phyloP scores from a whole-genome alignment of 2,888 invertebrate genomes.

The Colostygia pectinataria region DNA sequence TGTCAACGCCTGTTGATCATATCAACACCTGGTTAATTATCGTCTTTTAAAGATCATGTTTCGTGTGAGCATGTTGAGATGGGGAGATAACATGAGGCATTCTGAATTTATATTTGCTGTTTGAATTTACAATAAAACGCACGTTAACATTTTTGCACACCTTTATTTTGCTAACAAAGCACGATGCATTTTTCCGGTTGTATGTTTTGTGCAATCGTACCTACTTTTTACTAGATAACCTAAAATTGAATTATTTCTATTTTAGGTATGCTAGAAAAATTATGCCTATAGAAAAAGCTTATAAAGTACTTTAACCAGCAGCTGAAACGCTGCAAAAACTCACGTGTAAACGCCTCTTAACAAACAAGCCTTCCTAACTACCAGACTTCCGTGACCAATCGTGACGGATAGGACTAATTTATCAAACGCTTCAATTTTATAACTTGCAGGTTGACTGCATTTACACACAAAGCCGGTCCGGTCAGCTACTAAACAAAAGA shows the following conservation, averaged over 20 bases:
- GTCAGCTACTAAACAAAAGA: too few relatives aligned
- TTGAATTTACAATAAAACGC: slow-evolving; percentile 18
- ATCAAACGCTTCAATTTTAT: slow-evolving; percentile 80
- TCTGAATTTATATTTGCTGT: slow-evolving; percentile 22
- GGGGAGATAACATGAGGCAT: slow-evolving; percentile 27
- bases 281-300: too few relatives aligned
- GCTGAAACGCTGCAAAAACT: slow-evolving; percentile 29
- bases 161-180: neutral
- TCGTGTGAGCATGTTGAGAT: slow-evolving; percentile 33
- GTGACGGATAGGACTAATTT: slow-evolving; percentile 79
- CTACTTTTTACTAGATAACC: too few relatives aligned
- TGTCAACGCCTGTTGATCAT: slow-evolving; percentile 33
- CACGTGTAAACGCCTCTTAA: slow-evolving; percentile 41
- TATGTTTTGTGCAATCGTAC: too few relatives aligned
- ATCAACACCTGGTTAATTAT: slow-evolving; percentile 38
- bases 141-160: neutral
- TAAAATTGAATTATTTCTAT: too few relatives aligned
- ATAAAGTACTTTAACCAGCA: neutral
- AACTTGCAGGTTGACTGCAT: slow-evolving; percentile 48
- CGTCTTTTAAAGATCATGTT: slow-evolving; percentile 37
- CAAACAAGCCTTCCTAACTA: slow-evolving; percentile 41
- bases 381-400: slow-evolving; percentile 76
- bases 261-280: too few relatives aligned
- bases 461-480: slow-evolving; percentile 7
- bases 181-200: too few relatives aligned